Evolutionary conservation across 2,888 invertebrate species (phyloP), one percentile per base, ranked within the genome.

Genomic region (Leucophenga montana): DNA sequence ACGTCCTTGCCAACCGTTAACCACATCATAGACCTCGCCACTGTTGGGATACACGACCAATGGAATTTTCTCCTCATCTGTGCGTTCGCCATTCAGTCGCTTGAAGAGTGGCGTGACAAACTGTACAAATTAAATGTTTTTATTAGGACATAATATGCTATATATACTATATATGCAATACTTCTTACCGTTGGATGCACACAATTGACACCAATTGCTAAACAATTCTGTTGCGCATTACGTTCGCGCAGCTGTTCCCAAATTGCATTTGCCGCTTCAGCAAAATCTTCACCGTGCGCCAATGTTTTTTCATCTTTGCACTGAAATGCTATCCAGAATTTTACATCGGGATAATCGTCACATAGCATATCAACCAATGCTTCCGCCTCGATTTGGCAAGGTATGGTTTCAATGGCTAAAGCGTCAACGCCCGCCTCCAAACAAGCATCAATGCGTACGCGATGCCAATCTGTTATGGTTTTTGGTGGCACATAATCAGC

Each of bases 11-110:
- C 94, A 94, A 62, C 89, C 89, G 8, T 75, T 80, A 33, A 75
- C 71, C 11, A 86, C 85, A 71, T 85, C 83, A 62, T 87, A 88
- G 0, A 86, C 77, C 71, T 89, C 89, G 0, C 97, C 97, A 82
- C 96, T 96, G 88, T 98, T 98, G 3, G 98, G 97, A 89, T 98
- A 98, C 31, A 95, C 95, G 70, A 98, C 92, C 68, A 97, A 90
- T 2, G 95, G 95, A 71, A 95, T 91, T 66, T 77, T 84, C 9
- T 89, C 87, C 77, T 77, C 87, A 3, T 86, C 81, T 53, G 86
- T 85, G 53, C 89, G 86, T 33, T 88, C 88, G 14, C 88, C 89
- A 77, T 92, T 92, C 75, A 93, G 86, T 56, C 89, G 89, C 75
- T 90, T 88, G 56, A 95, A 88, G 61, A 95, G 88, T 0, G 91